phyloP scores from a whole-genome alignment of 37 sponge, comb jelly and placozoan genomes.

The Dysidea cf. avara region DNA sequence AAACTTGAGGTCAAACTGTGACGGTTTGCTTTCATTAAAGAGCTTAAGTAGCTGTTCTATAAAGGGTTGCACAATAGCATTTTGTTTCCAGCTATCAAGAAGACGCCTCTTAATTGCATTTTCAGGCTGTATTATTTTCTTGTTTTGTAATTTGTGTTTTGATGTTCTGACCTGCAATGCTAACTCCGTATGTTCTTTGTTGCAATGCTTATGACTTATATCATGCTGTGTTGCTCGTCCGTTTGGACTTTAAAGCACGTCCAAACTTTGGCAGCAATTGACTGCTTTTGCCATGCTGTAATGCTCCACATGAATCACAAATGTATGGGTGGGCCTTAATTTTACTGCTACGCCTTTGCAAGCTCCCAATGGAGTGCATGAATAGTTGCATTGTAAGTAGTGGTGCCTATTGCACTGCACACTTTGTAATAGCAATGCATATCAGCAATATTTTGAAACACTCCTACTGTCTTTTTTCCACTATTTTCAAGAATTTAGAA shows the following conservation, averaged over 20 bases:
- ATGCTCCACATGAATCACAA: background rate
- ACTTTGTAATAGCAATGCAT: slow-evolving; percentile 12
- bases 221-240: background rate
- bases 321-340: background rate
- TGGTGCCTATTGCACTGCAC: too few relatives aligned
- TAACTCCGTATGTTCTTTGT: background rate
- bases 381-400: background rate
- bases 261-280: background rate
- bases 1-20: slow-evolving; percentile 11
- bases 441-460: background rate
- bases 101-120: background rate
- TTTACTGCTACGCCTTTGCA: background rate
- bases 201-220: background rate
- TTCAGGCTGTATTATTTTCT: too few relatives aligned
- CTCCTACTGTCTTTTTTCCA: background rate
- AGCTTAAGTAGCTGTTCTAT: background rate
- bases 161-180: too few relatives aligned
- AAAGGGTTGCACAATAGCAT: background rate
- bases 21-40: background rate
- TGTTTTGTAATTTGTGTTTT: too few relatives aligned
- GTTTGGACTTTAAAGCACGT: background rate
- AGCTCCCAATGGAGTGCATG: background rate
- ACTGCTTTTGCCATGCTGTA: background rate
- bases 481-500: too few relatives aligned
- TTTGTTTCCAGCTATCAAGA: slow-evolving; percentile 5